Evolutionary conservation across 2,113 vertebrate species (phyloP).

Genomic region (Antechinus stuartii): DNA sequence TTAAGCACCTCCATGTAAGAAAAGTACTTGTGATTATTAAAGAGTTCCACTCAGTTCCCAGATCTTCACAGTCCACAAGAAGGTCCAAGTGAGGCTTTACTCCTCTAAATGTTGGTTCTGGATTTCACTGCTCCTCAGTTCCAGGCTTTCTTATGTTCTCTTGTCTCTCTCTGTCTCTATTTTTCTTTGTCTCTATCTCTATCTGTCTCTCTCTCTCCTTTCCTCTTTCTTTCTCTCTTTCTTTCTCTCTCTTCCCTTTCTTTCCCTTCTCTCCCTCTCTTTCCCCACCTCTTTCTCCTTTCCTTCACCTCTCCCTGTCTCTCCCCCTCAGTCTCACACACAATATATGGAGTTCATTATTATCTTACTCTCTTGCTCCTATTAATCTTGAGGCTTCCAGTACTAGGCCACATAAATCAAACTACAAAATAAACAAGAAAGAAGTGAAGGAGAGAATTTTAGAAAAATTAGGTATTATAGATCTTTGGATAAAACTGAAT

Average conservation of each 20-base stretch:
- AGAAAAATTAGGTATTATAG: too few relatives aligned
- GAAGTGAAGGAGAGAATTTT: too few relatives aligned
- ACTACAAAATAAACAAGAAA: too few relatives aligned
- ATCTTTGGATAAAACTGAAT: too few relatives aligned
- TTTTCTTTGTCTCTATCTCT: too few relatives aligned
- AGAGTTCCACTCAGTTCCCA: background rate
- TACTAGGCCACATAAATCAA: background rate
- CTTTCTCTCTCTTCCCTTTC: too few relatives aligned
- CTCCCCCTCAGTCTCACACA: background rate
- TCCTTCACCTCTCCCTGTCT: background rate
- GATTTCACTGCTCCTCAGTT: background rate
- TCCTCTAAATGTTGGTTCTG: background rate
- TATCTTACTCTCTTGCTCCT: background rate
- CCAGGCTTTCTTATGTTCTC: background rate
- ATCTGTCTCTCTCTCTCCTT: background rate
- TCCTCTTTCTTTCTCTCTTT: background rate
- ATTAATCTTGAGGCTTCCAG: background rate
- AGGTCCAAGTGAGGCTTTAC: background rate
- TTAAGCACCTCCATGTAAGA: background rate
- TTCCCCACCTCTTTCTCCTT: background rate
- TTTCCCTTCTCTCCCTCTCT: background rate
- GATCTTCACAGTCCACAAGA: background rate
- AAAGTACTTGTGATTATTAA: background rate
- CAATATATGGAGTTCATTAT: background rate
- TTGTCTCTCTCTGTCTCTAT: too few relatives aligned